Base-by-base conservation (phyloP, 2,113 vertebrate genomes). In the Larimichthys crocea region DNA sequence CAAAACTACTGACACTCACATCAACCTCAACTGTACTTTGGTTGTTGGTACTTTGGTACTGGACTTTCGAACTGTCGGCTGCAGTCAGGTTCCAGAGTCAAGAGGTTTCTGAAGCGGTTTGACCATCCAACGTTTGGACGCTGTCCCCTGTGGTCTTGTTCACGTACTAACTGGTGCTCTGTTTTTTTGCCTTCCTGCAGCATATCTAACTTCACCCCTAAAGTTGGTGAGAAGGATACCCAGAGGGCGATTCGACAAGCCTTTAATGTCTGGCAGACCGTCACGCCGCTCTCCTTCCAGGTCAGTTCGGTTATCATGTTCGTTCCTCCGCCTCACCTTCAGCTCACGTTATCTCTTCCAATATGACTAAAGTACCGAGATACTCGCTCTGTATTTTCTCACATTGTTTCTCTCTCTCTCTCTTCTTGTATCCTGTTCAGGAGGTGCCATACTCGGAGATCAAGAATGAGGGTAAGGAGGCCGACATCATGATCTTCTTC, bases 401-500 rank as follows among this genome's bases (percentile, higher is more conserved):
- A 1, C 1, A 8, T 6, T 19, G 6, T 31, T 12, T 52, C 40
- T 22, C 22, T 16, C 50, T 31, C 15, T 10, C 26, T 42, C 44
- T 72, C 22, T 12, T n/a, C 53, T 64, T 1, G 3, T 55, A 1
- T 67, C 24, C 49, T 10, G 1, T 10, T 2, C 87, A 93, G 96
- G 98, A 99, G 90, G 96, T 99, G 65, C 97, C 97, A 20, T 98
- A 98, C 90, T 96, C 97, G 15, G 97, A 99, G 94, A 96, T 99
- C 87, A 98, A 99, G 95, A 98, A 95, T 66, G 96, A 98, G 90
- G 96, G 97, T 24, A 98, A 97, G 92, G 98, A 99, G 84, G 98
- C 98, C 1, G 98, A 99, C 95, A 99, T 99, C 93, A 99, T 99
- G 98, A 99, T 99, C 91, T 99, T 99, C 95, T 99, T 99, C 87